Evolutionary conservation across 2,113 vertebrate genomes (phyloP), one percentile per base, ranked within the genome.

Genomic region (Corynorhinus townsendii): DNA sequence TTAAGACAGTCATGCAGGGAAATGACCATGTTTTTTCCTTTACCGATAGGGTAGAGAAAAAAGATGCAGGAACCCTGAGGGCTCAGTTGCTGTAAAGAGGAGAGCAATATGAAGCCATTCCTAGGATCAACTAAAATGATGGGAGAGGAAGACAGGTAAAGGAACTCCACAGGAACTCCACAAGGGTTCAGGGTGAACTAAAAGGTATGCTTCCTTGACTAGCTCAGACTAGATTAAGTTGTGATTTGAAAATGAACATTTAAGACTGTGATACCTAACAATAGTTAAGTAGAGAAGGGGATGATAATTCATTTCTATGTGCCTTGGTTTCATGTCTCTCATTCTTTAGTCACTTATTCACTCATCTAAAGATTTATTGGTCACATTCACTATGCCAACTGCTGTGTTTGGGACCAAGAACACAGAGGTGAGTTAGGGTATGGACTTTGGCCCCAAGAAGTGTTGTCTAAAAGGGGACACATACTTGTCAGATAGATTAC

Each of bases 1-100:
- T 75, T 95, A 62, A 22, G 28, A 81, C 30, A 81, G 72, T 56
- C 77, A 90, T 69, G 38, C 22, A 85, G 86, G 93, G 52, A 95
- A 95, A 81, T 68, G 66, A 71, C 15, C 10, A 43, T 43, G 24
- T 62, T 30, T 88, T 77, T 64, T 64, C 52, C 52, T 66, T 80
- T n/a, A 73, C 16, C 47, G 24, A 95, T 10, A 56, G 22, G 38
- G 38, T 26, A 79, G 49, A 94, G 76, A 43, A 69, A 73, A 86
- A 90, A 86, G 30, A 73, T 19, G 11, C 19, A 71, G 89, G n/a
- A 40, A 86, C 33, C 0, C 16, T n/a, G 11, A 80, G 49, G 11
- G 11, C 16, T 84, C 11, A 71, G n/a, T 35, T 88, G 33, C 8
- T 84, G 62, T 92, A 17, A 56, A 75, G 59, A 87, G 52, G 9